Evolutionary conservation across 2,113 vertebrate species (phyloP).

Genomic region (Tinamus guttatus): DNA sequence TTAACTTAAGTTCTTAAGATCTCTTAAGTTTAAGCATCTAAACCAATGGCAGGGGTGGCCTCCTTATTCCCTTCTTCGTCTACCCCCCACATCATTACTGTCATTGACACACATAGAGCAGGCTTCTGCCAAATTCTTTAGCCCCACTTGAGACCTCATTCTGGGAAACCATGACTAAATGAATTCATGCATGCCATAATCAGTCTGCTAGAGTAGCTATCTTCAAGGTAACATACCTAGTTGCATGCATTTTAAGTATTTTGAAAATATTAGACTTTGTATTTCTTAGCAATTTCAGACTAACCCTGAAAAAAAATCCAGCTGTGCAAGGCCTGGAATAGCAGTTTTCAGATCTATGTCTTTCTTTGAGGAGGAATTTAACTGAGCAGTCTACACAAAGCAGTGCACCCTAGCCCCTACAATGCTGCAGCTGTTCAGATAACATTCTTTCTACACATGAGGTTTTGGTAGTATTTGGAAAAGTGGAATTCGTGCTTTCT

Average conservation of each 20-base stretch:
- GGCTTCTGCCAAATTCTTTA: neutral
- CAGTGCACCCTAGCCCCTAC: neutral
- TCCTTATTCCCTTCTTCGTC: neutral
- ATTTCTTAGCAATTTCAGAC: neutral
- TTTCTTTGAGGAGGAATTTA: neutral
- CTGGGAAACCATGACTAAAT: neutral
- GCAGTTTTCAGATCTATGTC: neutral
- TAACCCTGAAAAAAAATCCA: neutral
- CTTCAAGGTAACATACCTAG: neutral
- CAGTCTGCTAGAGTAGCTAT: neutral
- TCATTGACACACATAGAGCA: rapidly evolving
- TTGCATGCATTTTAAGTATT: neutral
- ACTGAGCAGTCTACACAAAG: neutral
- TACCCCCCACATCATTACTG: neutral
- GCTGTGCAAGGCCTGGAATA: neutral
- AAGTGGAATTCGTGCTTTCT: neutral
- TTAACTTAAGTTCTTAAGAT: neutral
- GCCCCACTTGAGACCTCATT: rapidly evolving
- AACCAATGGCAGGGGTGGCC: neutral
- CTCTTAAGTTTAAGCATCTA: neutral
- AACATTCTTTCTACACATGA: neutral
- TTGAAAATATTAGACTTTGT: neutral
- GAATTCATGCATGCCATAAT: neutral
- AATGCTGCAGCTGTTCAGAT: neutral
- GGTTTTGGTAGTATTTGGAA: neutral